phyloP scores from a whole-genome alignment of 2,797 vertebrate species.

The Apogon talboti region DNA sequence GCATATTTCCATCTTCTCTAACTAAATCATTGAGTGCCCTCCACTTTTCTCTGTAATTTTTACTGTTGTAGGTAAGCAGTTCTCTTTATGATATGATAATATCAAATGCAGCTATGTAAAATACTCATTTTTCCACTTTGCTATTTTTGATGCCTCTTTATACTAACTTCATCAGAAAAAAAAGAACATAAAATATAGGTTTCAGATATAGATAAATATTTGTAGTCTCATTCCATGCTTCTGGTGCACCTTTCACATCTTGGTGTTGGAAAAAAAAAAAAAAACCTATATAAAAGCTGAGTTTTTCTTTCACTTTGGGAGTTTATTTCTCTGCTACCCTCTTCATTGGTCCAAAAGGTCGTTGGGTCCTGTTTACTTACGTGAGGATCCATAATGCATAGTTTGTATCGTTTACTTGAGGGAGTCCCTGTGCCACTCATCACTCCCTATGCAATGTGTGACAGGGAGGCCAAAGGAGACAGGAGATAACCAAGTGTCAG shows the following conservation, averaged over 20 bases:
- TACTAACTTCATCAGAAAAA: not conserved
- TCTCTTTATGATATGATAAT: no score
- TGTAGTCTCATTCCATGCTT: not conserved
- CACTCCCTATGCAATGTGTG: slow-evolving; percentile 47
- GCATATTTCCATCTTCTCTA: no score
- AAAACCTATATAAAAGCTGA: slow-evolving; percentile 16
- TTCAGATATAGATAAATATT: slow-evolving; percentile 4
- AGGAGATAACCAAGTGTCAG: slow-evolving; percentile 55
- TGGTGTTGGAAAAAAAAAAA: slow-evolving; percentile 16
- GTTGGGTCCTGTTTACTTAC: slow-evolving; percentile 74
- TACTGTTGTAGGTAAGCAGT: no score
- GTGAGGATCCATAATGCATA: slow-evolving; percentile 77
- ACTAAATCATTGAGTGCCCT: no score
- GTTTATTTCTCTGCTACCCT: slow-evolving; percentile 47
- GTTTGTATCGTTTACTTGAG: slow-evolving; percentile 70
- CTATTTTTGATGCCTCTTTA: not conserved
- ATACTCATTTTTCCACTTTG: not conserved
- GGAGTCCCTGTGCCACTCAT: slow-evolving; percentile 66
- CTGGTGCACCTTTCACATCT: slow-evolving; percentile 18
- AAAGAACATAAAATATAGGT: not conserved
- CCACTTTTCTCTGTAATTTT: no score
- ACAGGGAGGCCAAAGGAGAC: slow-evolving; percentile 61
- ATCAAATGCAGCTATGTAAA: not conserved
- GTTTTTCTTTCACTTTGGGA: slow-evolving; percentile 28
- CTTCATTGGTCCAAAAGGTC: slow-evolving; percentile 64